These are phyloP conservation scores for Drosophila pallidifrons DNA, from an alignment of 1,140 invertebrate genomes.

Conservation along the genomic window DNA sequence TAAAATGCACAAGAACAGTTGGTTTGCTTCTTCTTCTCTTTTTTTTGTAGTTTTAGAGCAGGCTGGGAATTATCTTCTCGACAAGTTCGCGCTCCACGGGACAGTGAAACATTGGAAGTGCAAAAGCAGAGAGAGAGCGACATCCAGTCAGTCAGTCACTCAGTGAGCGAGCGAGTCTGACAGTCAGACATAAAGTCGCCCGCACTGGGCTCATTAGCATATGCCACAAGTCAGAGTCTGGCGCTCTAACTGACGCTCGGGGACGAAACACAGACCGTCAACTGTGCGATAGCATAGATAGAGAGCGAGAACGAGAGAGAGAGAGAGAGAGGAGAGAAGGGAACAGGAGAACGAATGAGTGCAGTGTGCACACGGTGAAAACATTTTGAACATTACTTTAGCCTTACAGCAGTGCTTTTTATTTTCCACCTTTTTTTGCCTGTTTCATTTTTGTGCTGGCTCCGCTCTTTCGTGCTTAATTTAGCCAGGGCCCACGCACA, in stretches of 20 bases:
- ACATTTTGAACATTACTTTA: conserved; percentile 52
- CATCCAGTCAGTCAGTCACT: not conserved
- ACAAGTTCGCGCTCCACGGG: conserved; percentile 26
- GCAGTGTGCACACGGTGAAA: conserved; percentile 24
- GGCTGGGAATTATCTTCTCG: conserved; percentile 51
- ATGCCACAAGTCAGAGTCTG: conserved; percentile 69
- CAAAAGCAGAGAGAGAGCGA: not conserved
- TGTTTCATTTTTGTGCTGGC: not conserved
- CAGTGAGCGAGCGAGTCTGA: conserved; percentile 6
- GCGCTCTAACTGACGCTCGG: conserved; percentile 52
- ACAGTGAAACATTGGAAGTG: conserved; percentile 17
- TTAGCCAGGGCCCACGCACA: conserved; percentile 44
- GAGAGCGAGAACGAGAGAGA: too few relatives aligned
- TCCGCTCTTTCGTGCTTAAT: conserved; percentile 45
- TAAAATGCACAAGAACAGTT: conserved; percentile 53
- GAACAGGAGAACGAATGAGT: not conserved
- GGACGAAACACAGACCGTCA: conserved; percentile 38
- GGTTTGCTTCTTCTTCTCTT: conserved; percentile 7
- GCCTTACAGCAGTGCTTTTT: conserved; percentile 11
- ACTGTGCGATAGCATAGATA: conserved; percentile 6
- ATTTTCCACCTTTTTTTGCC: conserved; percentile 6
- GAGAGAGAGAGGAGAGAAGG: not conserved
- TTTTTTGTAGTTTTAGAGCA: not conserved
- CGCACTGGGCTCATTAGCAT: conserved; percentile 76
- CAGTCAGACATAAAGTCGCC: conserved; percentile 22